These are phyloP conservation scores for Fissipunctia ypsillon DNA, from an alignment of 2,888 invertebrate species.

Conservation along the genomic window DNA sequence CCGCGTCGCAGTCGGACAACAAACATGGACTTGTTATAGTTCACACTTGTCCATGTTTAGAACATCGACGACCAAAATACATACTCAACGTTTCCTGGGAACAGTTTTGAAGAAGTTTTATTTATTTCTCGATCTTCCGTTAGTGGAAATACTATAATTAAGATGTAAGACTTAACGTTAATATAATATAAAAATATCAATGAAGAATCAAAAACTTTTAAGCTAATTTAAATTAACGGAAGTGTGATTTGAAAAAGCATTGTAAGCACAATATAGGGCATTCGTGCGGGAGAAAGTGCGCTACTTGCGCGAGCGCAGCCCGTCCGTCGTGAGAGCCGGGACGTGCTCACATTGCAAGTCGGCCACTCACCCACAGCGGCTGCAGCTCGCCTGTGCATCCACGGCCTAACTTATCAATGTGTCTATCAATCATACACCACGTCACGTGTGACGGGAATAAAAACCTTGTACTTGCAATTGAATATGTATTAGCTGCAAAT, in stretches of 20 bases:
- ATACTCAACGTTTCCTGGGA: slow-evolving; percentile 79
- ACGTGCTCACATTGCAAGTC: slow-evolving; percentile 75
- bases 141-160: neutral
- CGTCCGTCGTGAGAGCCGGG: slow-evolving; percentile 79
- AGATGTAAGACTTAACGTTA: neutral
- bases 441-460: slow-evolving; percentile 47
- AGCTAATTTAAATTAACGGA: slow-evolving; percentile 68
- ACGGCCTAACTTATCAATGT: slow-evolving; percentile 39
- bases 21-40: slow-evolving; percentile 76
- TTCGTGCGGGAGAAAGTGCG: slow-evolving; percentile 86
- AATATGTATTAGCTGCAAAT: slow-evolving; percentile 18
- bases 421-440: slow-evolving; percentile 61
- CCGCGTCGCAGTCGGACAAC: slow-evolving; percentile 76
- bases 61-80: slow-evolving; percentile 72
- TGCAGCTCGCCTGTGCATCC: slow-evolving; percentile 30
- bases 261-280: slow-evolving; percentile 78
- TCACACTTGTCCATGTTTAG: slow-evolving; percentile 77
- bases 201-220: neutral
- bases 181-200: neutral
- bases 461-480: slow-evolving; percentile 20
- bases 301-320: slow-evolving; percentile 70
- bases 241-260: slow-evolving; percentile 78
- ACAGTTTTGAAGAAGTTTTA: slow-evolving; percentile 70
- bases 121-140: slow-evolving; percentile 23
- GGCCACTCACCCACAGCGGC: slow-evolving; percentile 63